Base-by-base conservation (phyloP, 2,888 invertebrate species). In the Protophormia terraenovae region DNA sequence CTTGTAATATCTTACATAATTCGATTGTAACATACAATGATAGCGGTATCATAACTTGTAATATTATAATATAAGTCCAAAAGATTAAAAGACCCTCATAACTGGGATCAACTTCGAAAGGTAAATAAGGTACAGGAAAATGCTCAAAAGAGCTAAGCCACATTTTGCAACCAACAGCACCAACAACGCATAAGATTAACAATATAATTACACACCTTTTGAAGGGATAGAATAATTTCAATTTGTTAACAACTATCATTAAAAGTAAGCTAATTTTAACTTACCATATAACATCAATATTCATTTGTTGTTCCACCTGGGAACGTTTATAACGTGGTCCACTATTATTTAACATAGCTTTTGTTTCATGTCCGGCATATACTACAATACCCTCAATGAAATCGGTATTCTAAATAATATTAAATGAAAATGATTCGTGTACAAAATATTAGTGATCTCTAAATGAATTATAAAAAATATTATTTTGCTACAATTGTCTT, bases 11-110 rank as follows among this genome's bases (percentile, higher is more conserved):
- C 93, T 99, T 99, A 88, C 98, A 97, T 94, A 99, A 95, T 93
- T 99, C 99, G 90, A 99, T 95, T 3, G 98, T 98, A 73, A 99
- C 99, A 93, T 99, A 99, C 84, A 99, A 93, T 7, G 99, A 98
- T 62, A 99, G 94, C 0, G 99, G 99, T 91, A 99, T 98, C 96
- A 99, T 97, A 84, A 98, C 97, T 95, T 99, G 99, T 78, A 98
- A 94, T 88, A 98, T 97, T 90, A 99, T 98, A 87, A 99, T 96
- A 92, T 97, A 98, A 2, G 98, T 98, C 96, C 97, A 98, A 93
- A 99, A 99, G 87, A 97, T 96, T 75, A 97, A 94, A 90, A 98
- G 95, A 8, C 97, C 97, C 91, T 97, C 97, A 90, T 94, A 94
- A 29, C 94, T 94, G 0, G 95, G 94, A 89, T 95, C 94, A 80